phyloP scores from a whole-genome alignment of 2,888 invertebrate genomes.

The Callinectes sapidus region DNA sequence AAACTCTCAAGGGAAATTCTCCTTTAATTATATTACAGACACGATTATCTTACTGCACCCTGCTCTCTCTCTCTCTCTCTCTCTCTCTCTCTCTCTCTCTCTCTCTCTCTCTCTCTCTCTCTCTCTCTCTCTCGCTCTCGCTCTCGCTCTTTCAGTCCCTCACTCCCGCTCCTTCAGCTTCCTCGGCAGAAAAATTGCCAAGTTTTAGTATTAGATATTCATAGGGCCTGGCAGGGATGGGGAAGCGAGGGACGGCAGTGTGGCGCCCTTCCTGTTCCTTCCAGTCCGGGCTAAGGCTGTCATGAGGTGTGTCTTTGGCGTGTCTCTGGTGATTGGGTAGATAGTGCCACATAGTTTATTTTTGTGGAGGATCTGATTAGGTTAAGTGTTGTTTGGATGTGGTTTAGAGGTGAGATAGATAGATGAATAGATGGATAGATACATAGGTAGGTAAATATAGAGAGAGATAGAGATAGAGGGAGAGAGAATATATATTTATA shows the following conservation, averaged over 20 bases:
- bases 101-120: slow-evolving; percentile 25
- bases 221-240: neutral
- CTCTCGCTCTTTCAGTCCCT: neutral
- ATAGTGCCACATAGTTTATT: too few species aligned
- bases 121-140: slow-evolving; percentile 17
- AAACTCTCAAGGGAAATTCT: neutral
- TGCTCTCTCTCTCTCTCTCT: slow-evolving; percentile 1
- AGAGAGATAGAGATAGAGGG: neutral
- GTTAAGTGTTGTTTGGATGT: neutral
- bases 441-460: neutral
- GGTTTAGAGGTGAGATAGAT: neutral
- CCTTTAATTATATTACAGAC: slow-evolving; percentile 12
- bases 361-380: too few species aligned
- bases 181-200: neutral
- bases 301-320: too few species aligned
- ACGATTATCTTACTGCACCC: slow-evolving; percentile 13
- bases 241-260: neutral
- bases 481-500: too few species aligned
- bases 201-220: neutral
- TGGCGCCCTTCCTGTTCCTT: neutral
- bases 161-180: neutral
- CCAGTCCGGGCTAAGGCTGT: neutral
- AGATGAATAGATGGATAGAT: too few species aligned
- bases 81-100: slow-evolving; percentile 25
- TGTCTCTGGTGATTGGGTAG: too few species aligned